Conservation (phyloP, 2,888 invertebrate species). For the Orgyia antiqua region DNA sequence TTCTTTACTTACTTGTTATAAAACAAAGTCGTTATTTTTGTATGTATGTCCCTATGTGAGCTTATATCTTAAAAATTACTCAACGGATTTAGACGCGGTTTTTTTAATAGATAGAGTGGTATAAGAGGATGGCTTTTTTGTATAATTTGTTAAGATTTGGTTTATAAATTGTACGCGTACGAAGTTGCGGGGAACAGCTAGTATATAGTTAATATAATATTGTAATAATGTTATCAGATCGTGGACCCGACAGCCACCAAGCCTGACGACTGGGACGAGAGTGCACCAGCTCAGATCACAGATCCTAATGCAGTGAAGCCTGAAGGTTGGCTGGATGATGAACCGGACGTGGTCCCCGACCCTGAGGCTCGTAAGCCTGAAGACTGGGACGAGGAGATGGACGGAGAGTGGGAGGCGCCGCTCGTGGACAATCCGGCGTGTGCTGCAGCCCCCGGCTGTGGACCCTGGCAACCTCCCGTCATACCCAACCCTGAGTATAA, state of each 20-base stretch:
- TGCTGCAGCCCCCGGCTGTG: slow-evolving; percentile 90
- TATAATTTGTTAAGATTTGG: too few species aligned
- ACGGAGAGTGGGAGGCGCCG: slow-evolving; percentile 99
- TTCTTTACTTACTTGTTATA: too few species aligned
- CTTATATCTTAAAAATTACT: too few species aligned
- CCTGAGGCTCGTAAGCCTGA: slow-evolving; percentile 90
- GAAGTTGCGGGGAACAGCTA: too few species aligned
- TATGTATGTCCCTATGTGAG: too few species aligned
- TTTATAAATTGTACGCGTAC: too few species aligned
- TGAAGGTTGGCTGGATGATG: slow-evolving; percentile 95
- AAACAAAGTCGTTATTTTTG: too few species aligned
- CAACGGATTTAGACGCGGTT: too few species aligned
- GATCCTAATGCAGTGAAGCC: slow-evolving; percentile 92
- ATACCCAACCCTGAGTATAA: slow-evolving; percentile 94
- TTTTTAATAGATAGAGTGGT: too few species aligned
- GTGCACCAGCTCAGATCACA: slow-evolving; percentile 92
- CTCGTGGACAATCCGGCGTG: slow-evolving; percentile 94
- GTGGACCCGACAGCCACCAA: slow-evolving; percentile 92
- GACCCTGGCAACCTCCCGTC: slow-evolving; percentile 90
- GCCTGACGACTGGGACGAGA: slow-evolving; percentile 98
- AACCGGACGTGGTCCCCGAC: slow-evolving; percentile 89
- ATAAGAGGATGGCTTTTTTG: too few species aligned
- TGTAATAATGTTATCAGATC: slow-evolving; percentile 78
- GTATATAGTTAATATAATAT: too few species aligned
- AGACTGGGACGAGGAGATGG: slow-evolving; percentile 99